Base-by-base conservation (phyloP, 2,113 vertebrate genomes). In the Vireo altiloquus region DNA sequence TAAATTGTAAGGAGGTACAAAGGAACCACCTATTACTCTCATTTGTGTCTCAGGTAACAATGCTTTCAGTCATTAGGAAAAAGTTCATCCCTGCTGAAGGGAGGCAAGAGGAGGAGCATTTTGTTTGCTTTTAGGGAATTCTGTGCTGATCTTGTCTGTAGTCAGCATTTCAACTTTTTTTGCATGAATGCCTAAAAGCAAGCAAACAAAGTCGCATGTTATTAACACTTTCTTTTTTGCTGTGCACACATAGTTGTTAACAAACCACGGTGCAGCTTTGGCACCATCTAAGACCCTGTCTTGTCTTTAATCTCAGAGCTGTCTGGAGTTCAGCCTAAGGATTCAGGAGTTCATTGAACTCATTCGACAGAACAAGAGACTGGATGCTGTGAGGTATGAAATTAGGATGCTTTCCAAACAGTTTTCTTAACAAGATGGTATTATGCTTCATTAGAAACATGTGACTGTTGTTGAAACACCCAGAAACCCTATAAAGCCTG, bases 341-440 rank as follows among this genome's bases (percentile, higher is more conserved):
- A 99, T 99, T 96, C 99, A 99, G 97, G 99, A 99, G 98, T 99
- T 99, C 97, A 99, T 99, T 50, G 99, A 99, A 97, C 99, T 99
- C 82, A 99, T 99, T 95, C 98, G 99, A 96, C 99, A 99, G 98
- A 99, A 99, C 98, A 99, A 99, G 98, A 99, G 99, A 92, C 99
- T 99, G 98, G 99, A 99, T 71, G 99, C 99, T 30, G 99, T 99
- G 97, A 98, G 99, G 99, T 99, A 98, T 75, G 97, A 52, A 95
- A 96, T 77, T 31, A 84, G 72, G 90, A 84, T 94, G 84, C 53
- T 95, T 92, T 87, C 78, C 54, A 74, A 94, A 80, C 13, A 17
- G 1, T 88, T 82, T 82, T 80, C 59, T 66, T 80, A 68, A 92
- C 63, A 53, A 74, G 69, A 23, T 87, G 69, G 9, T 92, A 39